Conservation (phyloP, 2,888 invertebrate genomes). For the Latrodectus elegans region DNA sequence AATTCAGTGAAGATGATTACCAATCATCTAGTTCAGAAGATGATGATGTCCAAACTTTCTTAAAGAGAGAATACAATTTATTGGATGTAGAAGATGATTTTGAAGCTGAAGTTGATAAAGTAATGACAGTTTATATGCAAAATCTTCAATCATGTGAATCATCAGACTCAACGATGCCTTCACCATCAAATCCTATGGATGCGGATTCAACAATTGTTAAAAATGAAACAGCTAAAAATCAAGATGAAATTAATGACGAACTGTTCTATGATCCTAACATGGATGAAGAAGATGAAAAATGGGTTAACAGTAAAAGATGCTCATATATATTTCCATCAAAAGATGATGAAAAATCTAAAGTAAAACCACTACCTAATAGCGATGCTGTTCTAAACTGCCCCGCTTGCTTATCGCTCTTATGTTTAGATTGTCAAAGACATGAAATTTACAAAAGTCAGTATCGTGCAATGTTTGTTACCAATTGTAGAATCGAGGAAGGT, state of each 20-base stretch:
- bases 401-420: conserved; percentile 79
- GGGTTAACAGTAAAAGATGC: conserved; percentile 77
- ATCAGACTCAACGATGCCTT: conserved; percentile 58
- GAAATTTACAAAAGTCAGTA: conserved; percentile 78
- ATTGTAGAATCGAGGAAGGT: conserved; percentile 77
- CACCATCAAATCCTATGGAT: conserved; percentile 18
- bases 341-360: conserved; percentile 1
- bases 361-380: conserved; percentile 74
- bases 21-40: conserved; percentile 58
- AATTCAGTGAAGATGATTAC: conserved; percentile 59
- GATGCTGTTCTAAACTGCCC: conserved; percentile 80
- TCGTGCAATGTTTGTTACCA: conserved; percentile 80
- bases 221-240: conserved; percentile 2
- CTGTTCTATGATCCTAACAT: conserved; percentile 78
- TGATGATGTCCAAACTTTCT: conserved; percentile 50
- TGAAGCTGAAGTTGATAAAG: conserved; percentile 73
- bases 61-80: conserved; percentile 45
- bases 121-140: conserved; percentile 71
- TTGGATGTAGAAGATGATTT: conserved; percentile 72
- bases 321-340: conserved; percentile 71
- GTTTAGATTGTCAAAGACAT: conserved; percentile 78
- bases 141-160: conserved; percentile 69
- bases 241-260: conserved; percentile 73
- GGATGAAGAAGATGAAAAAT: conserved; percentile 78
- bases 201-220: conserved; percentile 51